A percentile compares a stretch with the other conserved stretches of the same genome.
phyloP scores from a whole-genome alignment of 2,888 invertebrate species.

The Deilephila elpenor region DNA sequence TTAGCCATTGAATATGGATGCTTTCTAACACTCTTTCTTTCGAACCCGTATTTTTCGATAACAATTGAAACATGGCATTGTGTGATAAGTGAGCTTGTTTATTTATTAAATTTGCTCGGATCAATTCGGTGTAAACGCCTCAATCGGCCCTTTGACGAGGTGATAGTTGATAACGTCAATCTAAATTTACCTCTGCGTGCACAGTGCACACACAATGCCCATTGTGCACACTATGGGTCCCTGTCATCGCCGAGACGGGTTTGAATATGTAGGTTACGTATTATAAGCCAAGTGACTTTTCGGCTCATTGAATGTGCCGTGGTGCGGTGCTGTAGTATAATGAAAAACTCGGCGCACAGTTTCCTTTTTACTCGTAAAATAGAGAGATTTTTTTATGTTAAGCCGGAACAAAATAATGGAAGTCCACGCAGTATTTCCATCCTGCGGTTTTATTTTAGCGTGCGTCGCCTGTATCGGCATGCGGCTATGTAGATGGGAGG shows the following conservation, averaged over 20 bases:
- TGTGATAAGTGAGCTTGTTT: background rate
- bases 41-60: too few relatives aligned
- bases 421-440: conserved; percentile 9
- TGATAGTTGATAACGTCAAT: conserved; percentile 22
- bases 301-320: conserved; percentile 49
- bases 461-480: conserved; percentile 4
- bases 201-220: conserved; percentile 18
- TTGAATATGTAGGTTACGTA: conserved; percentile 24
- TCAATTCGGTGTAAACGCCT: conserved; percentile 8
- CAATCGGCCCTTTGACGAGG: conserved; percentile 30
- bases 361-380: conserved; percentile 15
- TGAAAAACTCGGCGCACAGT: conserved; percentile 16
- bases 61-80: background rate
- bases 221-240: conserved; percentile 18
- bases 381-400: conserved; percentile 20
- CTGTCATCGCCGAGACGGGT: conserved; percentile 27
- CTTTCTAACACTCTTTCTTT: background rate
- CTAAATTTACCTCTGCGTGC: conserved; percentile 14
- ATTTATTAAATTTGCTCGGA: background rate
- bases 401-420: conserved; percentile 23
- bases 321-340: conserved; percentile 31
- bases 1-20: background rate
- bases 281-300: conserved; percentile 39
- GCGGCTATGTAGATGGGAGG: background rate
- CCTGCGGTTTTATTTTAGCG: conserved; percentile 15